Base-by-base conservation (phyloP, 2,113 vertebrate genomes). In the Lagopus leucura region DNA sequence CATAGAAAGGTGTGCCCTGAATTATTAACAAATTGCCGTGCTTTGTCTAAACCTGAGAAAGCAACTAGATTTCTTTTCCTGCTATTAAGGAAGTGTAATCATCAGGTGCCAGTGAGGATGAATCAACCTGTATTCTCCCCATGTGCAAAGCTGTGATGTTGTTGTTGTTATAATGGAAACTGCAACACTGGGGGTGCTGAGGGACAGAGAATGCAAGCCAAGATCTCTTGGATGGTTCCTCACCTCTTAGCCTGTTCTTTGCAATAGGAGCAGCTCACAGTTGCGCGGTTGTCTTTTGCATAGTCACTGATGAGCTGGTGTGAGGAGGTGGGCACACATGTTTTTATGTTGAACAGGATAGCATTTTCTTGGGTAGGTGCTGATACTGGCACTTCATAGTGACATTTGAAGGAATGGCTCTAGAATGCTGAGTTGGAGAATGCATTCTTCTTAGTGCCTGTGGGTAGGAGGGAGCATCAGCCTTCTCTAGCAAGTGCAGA, bases 291-390 rank as follows among this genome's bases (percentile, higher is more conserved):
- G 42, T 47, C 58, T 67, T 25, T 2, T 32, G 32, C 9, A 4
- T 11, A 3, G 34, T 55, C 28, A 12, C 1, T 71, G 61, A 50
- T 17, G 40, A 21, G 20, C 28, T 30, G 32, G 3, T n/a, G 3
- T 9, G 19, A 54, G 65, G 25, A 48, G 16, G 21, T n/a, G 30
- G 38, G 4, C 3, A 0, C 2, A 8, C 40, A 28, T 11, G 0
- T 65, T 64, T 54, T 43, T 73, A 1, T 61, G 45, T 32, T 40
- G 32, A 71, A 47, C 50, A 10, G n/a, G n/a, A 14, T 3, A 2
- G 45, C 1, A 1, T 47, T 54, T 67, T 63, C 47, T 20, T 54
- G 47, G 19, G 8, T 11, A 5, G 38, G n/a, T 73, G 66, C 38
- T 58, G 27, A 17, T 66, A 45, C 22, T 25, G 57, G 18, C 58